These are phyloP conservation scores for Platycnemis pennipes DNA, from an alignment of 2,888 invertebrate genomes.

Conservation along the genomic window DNA sequence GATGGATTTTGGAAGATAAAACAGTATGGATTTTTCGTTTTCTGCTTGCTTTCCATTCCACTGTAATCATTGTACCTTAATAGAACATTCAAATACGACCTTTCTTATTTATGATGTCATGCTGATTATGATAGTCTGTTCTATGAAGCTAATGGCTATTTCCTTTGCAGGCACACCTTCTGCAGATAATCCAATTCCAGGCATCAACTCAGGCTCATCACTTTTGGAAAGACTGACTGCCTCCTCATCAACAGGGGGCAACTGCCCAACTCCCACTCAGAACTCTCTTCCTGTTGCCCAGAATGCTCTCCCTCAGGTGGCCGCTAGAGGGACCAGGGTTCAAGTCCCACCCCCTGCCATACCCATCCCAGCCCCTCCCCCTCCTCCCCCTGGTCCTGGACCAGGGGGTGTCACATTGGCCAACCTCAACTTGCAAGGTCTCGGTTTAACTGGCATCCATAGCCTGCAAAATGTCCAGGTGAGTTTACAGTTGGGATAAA, in stretches of 20 bases:
- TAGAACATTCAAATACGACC: too few relatives aligned
- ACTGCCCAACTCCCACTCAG: slow-evolving; percentile 69
- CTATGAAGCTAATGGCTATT: slow-evolving; percentile 12
- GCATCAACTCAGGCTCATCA: slow-evolving; percentile 78
- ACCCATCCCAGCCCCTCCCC: slow-evolving; percentile 67
- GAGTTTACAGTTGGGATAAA: slow-evolving; percentile 47
- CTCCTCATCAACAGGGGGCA: slow-evolving; percentile 79
- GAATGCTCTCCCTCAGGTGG: slow-evolving; percentile 70
- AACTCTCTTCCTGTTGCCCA: slow-evolving; percentile 70
- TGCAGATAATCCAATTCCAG: slow-evolving; percentile 82
- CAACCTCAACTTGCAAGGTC: slow-evolving; percentile 63
- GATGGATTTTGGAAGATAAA: too few relatives aligned
- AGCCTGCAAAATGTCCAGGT: slow-evolving; percentile 90
- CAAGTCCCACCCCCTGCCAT: slow-evolving; percentile 64
- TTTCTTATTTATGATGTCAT: neutral
- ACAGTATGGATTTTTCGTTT: too few relatives aligned
- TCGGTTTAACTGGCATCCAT: slow-evolving; percentile 80
- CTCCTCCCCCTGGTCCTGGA: slow-evolving; percentile 69
- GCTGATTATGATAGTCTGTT: slow-evolving; percentile 32
- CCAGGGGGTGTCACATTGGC: slow-evolving; percentile 69
- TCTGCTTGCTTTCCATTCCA: too few relatives aligned
- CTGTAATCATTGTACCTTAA: too few relatives aligned
- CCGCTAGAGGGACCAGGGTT: slow-evolving; percentile 48
- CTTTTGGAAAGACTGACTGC: slow-evolving; percentile 81
- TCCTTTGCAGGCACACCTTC: slow-evolving; percentile 80